These are phyloP conservation scores for Masticophis lateralis DNA, from an alignment of 2,797 vertebrate genomes.

Conservation along the genomic window DNA sequence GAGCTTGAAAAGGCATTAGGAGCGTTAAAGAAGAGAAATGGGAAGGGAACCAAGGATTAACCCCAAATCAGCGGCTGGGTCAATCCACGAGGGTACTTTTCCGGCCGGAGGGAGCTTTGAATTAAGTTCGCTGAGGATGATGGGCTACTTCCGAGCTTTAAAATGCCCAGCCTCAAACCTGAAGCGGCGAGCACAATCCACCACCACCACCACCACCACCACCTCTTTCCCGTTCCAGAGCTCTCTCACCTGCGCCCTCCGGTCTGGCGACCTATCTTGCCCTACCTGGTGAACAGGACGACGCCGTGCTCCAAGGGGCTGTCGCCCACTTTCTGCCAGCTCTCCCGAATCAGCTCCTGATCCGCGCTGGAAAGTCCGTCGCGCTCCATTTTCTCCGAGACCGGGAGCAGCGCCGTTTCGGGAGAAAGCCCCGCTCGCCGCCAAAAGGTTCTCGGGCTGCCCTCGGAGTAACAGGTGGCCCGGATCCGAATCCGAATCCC, in stretches of 20 bases:
- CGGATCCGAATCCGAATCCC: background rate
- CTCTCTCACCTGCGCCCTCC: background rate
- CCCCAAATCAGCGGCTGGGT: background rate
- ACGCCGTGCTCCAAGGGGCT: constrained; percentile 89
- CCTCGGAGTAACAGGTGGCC: background rate
- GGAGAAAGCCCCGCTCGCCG: background rate
- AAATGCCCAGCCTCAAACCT: background rate
- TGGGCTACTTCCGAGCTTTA: background rate
- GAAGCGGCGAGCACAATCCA: background rate
- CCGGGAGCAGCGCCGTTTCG: too few relatives aligned
- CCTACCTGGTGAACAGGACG: constrained; percentile 83
- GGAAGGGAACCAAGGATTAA: background rate
- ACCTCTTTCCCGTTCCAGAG: too few relatives aligned
- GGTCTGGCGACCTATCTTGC: background rate
- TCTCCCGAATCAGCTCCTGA: constrained; percentile 88
- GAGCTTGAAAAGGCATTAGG: background rate
- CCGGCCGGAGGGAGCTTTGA: background rate
- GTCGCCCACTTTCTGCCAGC: constrained; percentile 86
- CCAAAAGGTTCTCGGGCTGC: background rate
- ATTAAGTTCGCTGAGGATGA: background rate
- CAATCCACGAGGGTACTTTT: background rate
- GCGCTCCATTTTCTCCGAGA: constrained; percentile 59
- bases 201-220: too few relatives aligned
- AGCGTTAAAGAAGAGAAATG: background rate
- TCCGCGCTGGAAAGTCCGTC: constrained; percentile 57